Evolutionary conservation across 2,797 vertebrate genomes (phyloP).

Genomic region (Liasis olivaceus): DNA sequence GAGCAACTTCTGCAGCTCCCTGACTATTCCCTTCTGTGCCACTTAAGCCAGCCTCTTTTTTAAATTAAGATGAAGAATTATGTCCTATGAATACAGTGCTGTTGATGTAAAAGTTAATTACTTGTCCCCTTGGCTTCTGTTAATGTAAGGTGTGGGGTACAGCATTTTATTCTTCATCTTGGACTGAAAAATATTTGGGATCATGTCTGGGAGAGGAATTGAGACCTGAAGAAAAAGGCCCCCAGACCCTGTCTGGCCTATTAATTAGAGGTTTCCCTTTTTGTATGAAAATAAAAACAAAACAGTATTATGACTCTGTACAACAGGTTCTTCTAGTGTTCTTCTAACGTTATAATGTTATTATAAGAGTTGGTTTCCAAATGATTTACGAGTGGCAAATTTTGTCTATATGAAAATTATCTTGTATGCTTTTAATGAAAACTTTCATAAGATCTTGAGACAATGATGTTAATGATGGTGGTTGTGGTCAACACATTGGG

Average conservation of each 20-base stretch:
- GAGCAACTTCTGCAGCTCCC: neutral
- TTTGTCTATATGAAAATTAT: constrained; percentile 47
- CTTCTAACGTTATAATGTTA: neutral
- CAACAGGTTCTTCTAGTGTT: neutral
- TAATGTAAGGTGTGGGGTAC: neutral
- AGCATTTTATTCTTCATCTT: no score
- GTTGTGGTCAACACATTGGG: neutral
- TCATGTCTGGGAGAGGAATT: no score
- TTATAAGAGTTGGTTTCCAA: constrained; percentile 26
- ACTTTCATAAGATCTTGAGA: constrained; percentile 21
- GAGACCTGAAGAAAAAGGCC: no score
- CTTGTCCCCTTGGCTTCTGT: neutral
- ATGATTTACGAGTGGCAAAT: constrained; percentile 32
- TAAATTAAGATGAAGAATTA: neutral
- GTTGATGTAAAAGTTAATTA: neutral
- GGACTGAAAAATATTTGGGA: no score
- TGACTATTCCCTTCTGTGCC: neutral
- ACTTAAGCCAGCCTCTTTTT: neutral
- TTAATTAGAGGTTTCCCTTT: neutral
- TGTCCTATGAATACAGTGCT: neutral
- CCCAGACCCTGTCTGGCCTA: no score
- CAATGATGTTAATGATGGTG: neutral
- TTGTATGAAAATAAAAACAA: neutral
- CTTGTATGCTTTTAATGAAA: constrained; percentile 26
- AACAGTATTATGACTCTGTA: neutral